Evolutionary conservation across 2,797 vertebrate genomes (phyloP).

Genomic region (Cyprinodon diabolis): DNA sequence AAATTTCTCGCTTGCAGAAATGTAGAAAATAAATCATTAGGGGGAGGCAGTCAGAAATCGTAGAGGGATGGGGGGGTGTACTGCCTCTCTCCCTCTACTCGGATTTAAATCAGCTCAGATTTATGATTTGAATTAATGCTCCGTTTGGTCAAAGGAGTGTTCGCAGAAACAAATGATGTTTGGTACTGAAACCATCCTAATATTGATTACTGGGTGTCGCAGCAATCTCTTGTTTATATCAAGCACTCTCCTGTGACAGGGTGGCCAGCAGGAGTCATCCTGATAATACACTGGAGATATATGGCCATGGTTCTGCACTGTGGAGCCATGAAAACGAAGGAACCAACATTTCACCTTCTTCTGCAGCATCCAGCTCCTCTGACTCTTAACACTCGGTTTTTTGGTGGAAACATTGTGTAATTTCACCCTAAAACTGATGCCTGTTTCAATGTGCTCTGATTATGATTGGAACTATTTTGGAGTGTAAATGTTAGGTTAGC

Average conservation of each 20-base stretch:
- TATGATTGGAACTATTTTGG: constrained; percentile 34
- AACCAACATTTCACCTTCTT: constrained; percentile 62
- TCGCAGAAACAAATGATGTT: constrained; percentile 98
- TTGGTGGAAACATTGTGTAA: constrained; percentile 52
- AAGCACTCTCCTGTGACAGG: constrained; percentile 98
- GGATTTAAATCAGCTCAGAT: constrained; percentile 99
- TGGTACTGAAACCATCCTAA: constrained; percentile 99
- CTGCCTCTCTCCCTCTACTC: constrained; percentile 75
- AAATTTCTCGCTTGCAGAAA: constrained; percentile 99
- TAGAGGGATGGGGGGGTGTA: constrained; percentile 25
- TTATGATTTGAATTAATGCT: constrained; percentile 99
- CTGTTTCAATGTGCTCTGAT: constrained; percentile 13
- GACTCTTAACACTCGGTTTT: constrained; percentile 48
- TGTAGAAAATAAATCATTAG: constrained; percentile 99
- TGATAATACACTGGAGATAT: constrained; percentile 95
- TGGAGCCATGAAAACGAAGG: constrained; percentile 66
- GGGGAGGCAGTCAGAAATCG: constrained; percentile 90
- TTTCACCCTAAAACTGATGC: constrained; percentile 39
- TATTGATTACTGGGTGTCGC: constrained; percentile 99
- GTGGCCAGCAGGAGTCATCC: constrained; percentile 95
- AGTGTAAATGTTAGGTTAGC: constrained; percentile 60
- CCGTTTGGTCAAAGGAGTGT: constrained; percentile 99
- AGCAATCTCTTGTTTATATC: constrained; percentile 99
- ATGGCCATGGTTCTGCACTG: constrained; percentile 78
- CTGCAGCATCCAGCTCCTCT: constrained; percentile 13